These are phyloP conservation scores for Phytoseiulus persimilis DNA, from an alignment of 2,888 invertebrate species.

Conservation along the genomic window DNA sequence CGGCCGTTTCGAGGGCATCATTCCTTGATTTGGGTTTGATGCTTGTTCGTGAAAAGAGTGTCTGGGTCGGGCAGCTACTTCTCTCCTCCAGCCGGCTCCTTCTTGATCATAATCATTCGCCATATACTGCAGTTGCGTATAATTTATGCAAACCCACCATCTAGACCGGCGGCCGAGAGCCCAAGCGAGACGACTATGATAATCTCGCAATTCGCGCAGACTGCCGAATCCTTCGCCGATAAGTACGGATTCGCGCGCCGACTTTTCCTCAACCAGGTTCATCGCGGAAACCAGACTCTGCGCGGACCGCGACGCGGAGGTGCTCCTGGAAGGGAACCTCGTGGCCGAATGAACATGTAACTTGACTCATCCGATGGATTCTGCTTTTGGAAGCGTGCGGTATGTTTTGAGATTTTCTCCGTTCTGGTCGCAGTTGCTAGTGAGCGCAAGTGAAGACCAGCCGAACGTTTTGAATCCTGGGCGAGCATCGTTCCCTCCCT, in stretches of 20 bases:
- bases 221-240: background rate
- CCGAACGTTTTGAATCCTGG: no score
- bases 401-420: no score
- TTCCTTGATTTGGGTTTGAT: background rate
- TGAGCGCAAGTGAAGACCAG: no score
- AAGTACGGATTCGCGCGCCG: background rate
- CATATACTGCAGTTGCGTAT: constrained; percentile 37
- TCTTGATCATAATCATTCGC: background rate
- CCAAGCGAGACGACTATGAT: background rate
- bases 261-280: background rate
- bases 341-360: no score
- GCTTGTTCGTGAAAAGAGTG: background rate
- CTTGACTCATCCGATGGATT: no score
- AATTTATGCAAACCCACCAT: constrained; percentile 25
- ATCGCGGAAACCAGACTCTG: background rate
- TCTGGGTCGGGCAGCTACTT: background rate
- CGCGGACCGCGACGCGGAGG: no score
- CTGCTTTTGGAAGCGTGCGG: no score
- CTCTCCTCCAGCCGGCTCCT: background rate
- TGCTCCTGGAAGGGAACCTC: no score
- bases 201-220: constrained; percentile 32
- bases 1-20: background rate
- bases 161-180: background rate
- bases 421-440: no score
- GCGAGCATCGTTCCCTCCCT: no score